These are phyloP conservation scores for Cyrtorhinus lividipennis DNA, from an alignment of 1,140 invertebrate species.

Conservation along the genomic window DNA sequence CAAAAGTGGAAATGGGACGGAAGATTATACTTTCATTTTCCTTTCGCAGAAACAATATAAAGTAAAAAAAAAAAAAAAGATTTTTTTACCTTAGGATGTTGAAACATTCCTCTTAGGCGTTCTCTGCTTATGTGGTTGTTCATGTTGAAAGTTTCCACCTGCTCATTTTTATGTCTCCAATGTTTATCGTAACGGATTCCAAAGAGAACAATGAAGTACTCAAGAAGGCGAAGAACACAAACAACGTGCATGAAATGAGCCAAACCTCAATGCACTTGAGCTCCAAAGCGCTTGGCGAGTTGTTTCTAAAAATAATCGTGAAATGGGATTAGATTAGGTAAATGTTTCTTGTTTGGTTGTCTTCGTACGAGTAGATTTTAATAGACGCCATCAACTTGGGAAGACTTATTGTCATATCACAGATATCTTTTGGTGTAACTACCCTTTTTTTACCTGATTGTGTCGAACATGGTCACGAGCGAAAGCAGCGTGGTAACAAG, in stretches of 20 bases:
- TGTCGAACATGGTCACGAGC: slow-evolving; percentile 46
- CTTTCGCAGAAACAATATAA: too few relatives aligned
- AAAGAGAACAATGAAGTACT: slow-evolving; percentile 52
- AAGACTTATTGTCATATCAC: too few relatives aligned
- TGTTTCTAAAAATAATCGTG: slow-evolving; percentile 33
- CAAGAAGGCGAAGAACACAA: slow-evolving; percentile 56
- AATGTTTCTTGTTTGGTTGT: background rate
- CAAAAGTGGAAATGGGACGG: background rate
- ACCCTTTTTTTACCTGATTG: slow-evolving; percentile 35
- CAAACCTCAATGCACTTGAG: slow-evolving; percentile 56
- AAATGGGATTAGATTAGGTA: background rate
- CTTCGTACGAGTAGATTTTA: background rate
- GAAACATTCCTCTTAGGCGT: slow-evolving; percentile 12
- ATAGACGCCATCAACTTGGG: background rate
- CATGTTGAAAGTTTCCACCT: slow-evolving; percentile 29
- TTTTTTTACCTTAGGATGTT: slow-evolving; percentile 3
- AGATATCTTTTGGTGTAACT: too few relatives aligned
- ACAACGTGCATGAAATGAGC: slow-evolving; percentile 53
- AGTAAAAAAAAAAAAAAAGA: too few relatives aligned
- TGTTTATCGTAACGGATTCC: slow-evolving; percentile 44
- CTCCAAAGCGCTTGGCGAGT: slow-evolving; percentile 44
- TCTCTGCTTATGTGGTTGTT: slow-evolving; percentile 21
- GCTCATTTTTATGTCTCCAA: slow-evolving; percentile 37
- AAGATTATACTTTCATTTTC: background rate
- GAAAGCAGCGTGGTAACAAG: slow-evolving; percentile 44